A percentile compares a stretch with the other conserved stretches of the same genome.
phyloP scores from a whole-genome alignment of 2,797 vertebrate species.

The Tachyglossus aculeatus region DNA sequence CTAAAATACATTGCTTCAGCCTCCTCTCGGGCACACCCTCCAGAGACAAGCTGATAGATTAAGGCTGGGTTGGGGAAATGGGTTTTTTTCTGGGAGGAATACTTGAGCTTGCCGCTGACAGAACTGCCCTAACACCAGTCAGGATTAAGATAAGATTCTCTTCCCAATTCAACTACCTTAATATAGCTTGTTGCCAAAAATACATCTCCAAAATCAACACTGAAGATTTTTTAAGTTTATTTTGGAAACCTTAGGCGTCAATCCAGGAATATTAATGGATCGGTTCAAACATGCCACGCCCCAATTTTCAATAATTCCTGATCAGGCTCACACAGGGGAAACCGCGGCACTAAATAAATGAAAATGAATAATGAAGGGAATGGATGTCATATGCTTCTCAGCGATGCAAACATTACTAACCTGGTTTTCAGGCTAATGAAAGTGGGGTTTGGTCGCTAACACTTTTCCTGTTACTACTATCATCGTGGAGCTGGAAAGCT shows the following conservation, averaged over 20 bases:
- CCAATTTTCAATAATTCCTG: too few relatives aligned
- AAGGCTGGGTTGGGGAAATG: not conserved
- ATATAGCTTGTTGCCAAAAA: not conserved
- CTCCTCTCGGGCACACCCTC: not conserved
- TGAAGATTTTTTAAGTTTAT: conserved; percentile 2
- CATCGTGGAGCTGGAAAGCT: too few relatives aligned
- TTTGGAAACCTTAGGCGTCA: not conserved
- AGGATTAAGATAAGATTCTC: not conserved
- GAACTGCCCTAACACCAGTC: not conserved
- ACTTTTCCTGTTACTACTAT: too few relatives aligned
- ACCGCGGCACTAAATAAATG: too few relatives aligned
- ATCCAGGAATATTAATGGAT: not conserved
- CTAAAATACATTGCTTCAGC: not conserved
- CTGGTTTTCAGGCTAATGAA: too few relatives aligned
- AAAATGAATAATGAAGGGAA: too few relatives aligned
- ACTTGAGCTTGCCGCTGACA: not conserved
- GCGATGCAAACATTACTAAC: too few relatives aligned
- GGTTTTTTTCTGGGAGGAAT: not conserved
- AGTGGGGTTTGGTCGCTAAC: too few relatives aligned
- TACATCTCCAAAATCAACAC: conserved; percentile 11
- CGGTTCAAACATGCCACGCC: not conserved
- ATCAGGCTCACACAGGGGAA: too few relatives aligned
- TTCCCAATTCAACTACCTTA: conserved; percentile 3
- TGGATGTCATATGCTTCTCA: too few relatives aligned
- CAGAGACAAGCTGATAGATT: not conserved